Conservation (phyloP, 1,140 invertebrate species). For the Ditylenchus dipsaci region DNA sequence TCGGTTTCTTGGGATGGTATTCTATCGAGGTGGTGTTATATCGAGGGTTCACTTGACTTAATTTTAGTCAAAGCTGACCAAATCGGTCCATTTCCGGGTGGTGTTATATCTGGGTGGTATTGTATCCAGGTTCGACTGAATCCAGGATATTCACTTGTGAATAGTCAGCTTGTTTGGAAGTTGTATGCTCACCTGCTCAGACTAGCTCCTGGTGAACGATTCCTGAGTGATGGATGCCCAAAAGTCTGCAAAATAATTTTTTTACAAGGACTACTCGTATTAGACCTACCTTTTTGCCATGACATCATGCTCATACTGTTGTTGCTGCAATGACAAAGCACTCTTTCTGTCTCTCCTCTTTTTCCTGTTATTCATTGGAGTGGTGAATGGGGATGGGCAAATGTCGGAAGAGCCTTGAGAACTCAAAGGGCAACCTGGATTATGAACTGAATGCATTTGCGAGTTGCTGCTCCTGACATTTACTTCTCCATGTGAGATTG, state of each 20-base stretch:
- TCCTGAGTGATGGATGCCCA: slow-evolving; percentile 1
- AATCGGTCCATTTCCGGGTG: too few relatives aligned
- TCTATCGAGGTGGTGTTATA: too few relatives aligned
- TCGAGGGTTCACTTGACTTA: too few relatives aligned
- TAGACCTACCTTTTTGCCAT: background rate
- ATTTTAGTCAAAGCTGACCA: too few relatives aligned
- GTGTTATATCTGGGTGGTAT: too few relatives aligned
- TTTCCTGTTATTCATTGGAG: slow-evolving; percentile 6
- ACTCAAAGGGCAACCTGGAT: background rate
- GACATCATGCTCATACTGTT: slow-evolving; percentile 6
- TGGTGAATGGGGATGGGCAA: slow-evolving; percentile 6
- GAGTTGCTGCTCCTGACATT: background rate
- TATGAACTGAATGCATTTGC: background rate
- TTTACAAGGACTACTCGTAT: too few relatives aligned
- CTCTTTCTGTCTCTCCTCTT: slow-evolving; percentile 6
- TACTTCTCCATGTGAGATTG: slow-evolving; percentile 3
- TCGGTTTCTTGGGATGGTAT: too few relatives aligned
- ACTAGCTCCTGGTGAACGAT: slow-evolving; percentile 2
- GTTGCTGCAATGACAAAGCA: slow-evolving; percentile 8
- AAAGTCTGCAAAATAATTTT: slow-evolving; percentile 1
- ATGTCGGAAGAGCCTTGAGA: background rate
- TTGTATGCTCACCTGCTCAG: slow-evolving; percentile 17
- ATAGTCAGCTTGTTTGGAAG: too few relatives aligned
- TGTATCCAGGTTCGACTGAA: too few relatives aligned
- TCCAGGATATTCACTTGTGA: too few relatives aligned